A percentile compares a stretch with the other conserved stretches of the same genome.
Evolutionary conservation across 2,888 invertebrate genomes (phyloP).

Genomic region (Limnephilus lunatus): DNA sequence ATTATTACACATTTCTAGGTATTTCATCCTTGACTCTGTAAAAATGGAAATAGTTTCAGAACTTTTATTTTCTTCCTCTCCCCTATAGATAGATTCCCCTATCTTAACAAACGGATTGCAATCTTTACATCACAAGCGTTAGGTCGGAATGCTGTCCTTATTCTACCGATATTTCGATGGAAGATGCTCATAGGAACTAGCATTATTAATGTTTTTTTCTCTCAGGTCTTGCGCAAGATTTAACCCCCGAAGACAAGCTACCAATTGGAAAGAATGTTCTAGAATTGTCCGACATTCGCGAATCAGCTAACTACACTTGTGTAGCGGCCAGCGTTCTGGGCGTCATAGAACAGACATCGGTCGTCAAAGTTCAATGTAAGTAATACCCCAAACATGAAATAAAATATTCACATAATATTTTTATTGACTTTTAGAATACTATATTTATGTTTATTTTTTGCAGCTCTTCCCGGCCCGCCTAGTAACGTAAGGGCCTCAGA

Average conservation of each 20-base stretch:
- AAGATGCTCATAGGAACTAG: too few species aligned
- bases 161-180: too few species aligned
- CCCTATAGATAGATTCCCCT: too few species aligned
- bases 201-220: not conserved
- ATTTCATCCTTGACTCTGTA: too few species aligned
- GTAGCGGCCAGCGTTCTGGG: conserved; percentile 96
- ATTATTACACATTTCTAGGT: too few species aligned
- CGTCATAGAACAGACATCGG: conserved; percentile 90
- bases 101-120: too few species aligned
- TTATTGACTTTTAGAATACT: not conserved
- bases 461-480: conserved; percentile 95
- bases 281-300: conserved; percentile 89
- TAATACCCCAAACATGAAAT: conserved; percentile 66
- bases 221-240: conserved; percentile 84
- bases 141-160: too few species aligned
- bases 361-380: conserved; percentile 97
- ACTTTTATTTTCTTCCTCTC: not conserved
- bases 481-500: conserved; percentile 93
- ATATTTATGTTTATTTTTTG: not conserved
- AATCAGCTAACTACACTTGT: conserved; percentile 98
- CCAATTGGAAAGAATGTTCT: conserved; percentile 92
- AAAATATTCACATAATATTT: not conserved
- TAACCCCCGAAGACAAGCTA: conserved; percentile 92
- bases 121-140: too few species aligned
- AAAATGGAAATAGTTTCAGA: not conserved